These are phyloP conservation scores for Crypturellus undulatus DNA, from an alignment of 2,113 vertebrate genomes.

Conservation along the genomic window DNA sequence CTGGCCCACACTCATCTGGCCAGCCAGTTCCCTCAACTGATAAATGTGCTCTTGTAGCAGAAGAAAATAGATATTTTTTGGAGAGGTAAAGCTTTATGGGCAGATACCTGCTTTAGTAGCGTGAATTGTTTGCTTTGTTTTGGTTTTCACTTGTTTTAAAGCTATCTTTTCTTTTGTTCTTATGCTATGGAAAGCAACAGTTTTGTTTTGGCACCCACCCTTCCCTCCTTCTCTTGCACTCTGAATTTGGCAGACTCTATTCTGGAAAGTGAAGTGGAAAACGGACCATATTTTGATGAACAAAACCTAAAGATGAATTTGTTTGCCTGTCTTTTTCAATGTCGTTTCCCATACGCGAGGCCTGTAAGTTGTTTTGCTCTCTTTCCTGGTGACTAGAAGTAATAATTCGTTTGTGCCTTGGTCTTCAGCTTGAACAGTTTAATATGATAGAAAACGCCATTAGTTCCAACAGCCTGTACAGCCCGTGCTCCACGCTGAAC, in stretches of 20 bases:
- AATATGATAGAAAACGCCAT: conserved; percentile 97
- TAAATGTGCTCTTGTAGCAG: background rate
- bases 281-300: background rate
- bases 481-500: conserved; percentile 94
- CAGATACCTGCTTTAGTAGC: background rate
- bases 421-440: conserved; percentile 93
- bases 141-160: background rate
- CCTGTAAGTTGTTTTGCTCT: background rate
- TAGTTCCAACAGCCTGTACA: conserved; percentile 92
- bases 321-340: conserved; percentile 35
- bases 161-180: background rate
- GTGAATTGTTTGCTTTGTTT: background rate
- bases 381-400: background rate
- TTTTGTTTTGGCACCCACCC: background rate
- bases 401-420: background rate
- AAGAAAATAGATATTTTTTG: background rate
- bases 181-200: fast-evolving
- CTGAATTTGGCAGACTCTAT: background rate
- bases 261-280: background rate
- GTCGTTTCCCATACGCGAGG: background rate
- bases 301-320: conserved; percentile 51
- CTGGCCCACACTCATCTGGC: fast-evolving
- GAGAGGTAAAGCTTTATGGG: background rate
- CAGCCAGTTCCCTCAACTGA: fast-evolving
- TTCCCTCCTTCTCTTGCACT: background rate